Evolutionary conservation across 35 echinoderm and acorn worm genomes (phyloP), one percentile per base, ranked within the genome.

Genomic region (Ptychodera flava): DNA sequence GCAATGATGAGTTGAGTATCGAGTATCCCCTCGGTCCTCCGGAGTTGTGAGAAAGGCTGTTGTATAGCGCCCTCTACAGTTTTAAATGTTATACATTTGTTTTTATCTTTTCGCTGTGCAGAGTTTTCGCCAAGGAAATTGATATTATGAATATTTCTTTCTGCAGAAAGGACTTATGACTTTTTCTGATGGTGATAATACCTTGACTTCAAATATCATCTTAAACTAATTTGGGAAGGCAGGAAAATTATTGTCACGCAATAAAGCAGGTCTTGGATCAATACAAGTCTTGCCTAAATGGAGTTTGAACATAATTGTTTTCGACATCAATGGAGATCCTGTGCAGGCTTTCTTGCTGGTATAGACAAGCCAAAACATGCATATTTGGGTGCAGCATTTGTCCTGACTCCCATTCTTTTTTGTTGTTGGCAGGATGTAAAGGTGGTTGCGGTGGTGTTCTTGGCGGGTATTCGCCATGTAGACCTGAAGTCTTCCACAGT

Each of bases 401-500:
- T 85, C 16, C 15, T 10, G 35, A 34, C 33, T 35, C 33, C 35
- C 27, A 22, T 1, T 87, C 35, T 87, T 35, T 86, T 31, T 77
- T 78, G 75, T 77, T 33, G 84, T 27, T 80, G 81, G 16, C 78
- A 97, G 94, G 89, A 30, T 97, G 94, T 37, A 78, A 91, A 28
- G 84, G 84, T 28, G 90, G 90, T 38, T 91, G 89, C 89, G 94
- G 94, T 36, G 91, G 88, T 6, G 35, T 78, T 1, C 34, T 97
- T 33, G 77, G 80, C 35, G 89, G 94, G 14, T 83, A 93, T 79
- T 88, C 83, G 34, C 94, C 93, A 76, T 97, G 94, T 33, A 38
- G 88, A 80, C 31, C 86, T 16, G 35, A 80, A 0, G 35, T 33
- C 27, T 79, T 82, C 77, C 35, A 84, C 35, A 1, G 33, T 12